Evolutionary conservation across 2,797 vertebrate species (phyloP), one percentile per base, ranked within the genome.

Genomic region (Rhabdomys pumilio): DNA sequence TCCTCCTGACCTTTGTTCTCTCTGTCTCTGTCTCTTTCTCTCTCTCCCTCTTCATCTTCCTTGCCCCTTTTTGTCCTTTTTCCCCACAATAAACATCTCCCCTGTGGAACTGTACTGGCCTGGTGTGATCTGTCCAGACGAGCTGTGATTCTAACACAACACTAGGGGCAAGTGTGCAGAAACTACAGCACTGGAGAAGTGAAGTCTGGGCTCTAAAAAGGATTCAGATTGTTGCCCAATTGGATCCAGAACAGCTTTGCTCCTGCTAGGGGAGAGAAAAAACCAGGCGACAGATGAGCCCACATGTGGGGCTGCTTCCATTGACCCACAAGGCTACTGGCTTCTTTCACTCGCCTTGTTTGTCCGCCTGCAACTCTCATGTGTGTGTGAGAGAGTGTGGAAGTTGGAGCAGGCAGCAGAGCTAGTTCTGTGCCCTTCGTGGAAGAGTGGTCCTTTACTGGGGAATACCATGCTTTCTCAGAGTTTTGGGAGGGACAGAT

Each of bases 281-380:
- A 15, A 55, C 9, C 0, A 6, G 50, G 20, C 17, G 50, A 72
- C 55, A n/a, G 59, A 31, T 53, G 44, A 19, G 31, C 80, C 31
- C 57, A 3, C 29, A 20, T 1, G 20, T 3, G 24, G 50, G 20
- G 55, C 0, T 12, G 13, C n/a, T 38, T 80, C 53, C 59, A 13
- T 44, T 19, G n/a, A 38, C 17, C 2, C 1, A 1, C 0, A 0
- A 17, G 44, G 44, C 34, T 55, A 34, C 72, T 85, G n/a, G 44
- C 1, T 89, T 75, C 88, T 55, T 59, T 14, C 26, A 20, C 41
- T 88, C 14, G 50, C 73, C 10, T 9, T 29, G 0, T 76, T 57
- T 75, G 31, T 13, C 4, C 10, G 55, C 38, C 17, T 53, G 92
- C 10, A 4, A 53, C 59, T 61, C 22, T 73, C 14, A 50, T 6